These are phyloP conservation scores for Andrena trimmerana DNA, from an alignment of 2,888 invertebrate genomes.

Conservation along the genomic window DNA sequence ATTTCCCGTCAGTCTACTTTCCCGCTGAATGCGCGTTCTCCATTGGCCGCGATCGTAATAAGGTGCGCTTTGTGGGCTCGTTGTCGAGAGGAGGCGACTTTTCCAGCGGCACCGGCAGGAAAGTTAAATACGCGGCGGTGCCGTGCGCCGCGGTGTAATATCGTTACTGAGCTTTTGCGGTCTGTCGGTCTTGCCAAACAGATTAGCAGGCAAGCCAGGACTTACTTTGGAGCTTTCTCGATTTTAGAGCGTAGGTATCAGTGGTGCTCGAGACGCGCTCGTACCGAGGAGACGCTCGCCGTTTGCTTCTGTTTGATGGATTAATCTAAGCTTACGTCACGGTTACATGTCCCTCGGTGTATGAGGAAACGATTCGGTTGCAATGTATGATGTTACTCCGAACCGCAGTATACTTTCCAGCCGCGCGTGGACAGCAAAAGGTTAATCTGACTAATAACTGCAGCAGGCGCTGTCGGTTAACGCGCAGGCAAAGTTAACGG, in stretches of 20 bases:
- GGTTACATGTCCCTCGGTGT: not conserved
- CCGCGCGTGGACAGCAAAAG: not conserved
- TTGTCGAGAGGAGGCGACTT: constrained; percentile 25
- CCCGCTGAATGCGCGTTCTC: constrained; percentile 43
- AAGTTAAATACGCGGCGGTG: constrained; percentile 34
- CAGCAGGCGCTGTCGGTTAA: not conserved
- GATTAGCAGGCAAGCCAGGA: too few species aligned
- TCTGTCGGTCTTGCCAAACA: not conserved
- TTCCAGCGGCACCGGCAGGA: not conserved
- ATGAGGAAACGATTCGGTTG: not conserved
- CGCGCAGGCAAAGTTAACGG: not conserved
- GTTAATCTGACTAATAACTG: constrained; percentile 8
- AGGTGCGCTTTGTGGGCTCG: constrained; percentile 46
- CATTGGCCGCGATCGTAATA: constrained; percentile 52
- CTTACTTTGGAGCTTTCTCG: not conserved
- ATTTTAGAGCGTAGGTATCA: not conserved
- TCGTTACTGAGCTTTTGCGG: constrained; percentile 1
- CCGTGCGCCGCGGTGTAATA: not conserved
- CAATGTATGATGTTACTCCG: not conserved
- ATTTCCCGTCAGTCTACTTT: constrained; percentile 63
- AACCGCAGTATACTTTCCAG: not conserved
- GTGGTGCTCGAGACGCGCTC: too few species aligned
- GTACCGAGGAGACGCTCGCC: too few species aligned
- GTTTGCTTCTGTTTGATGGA: too few species aligned
- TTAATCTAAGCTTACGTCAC: too few species aligned